Base-by-base conservation (phyloP, 2,797 vertebrate species). In the Syndactyla subalaris region DNA sequence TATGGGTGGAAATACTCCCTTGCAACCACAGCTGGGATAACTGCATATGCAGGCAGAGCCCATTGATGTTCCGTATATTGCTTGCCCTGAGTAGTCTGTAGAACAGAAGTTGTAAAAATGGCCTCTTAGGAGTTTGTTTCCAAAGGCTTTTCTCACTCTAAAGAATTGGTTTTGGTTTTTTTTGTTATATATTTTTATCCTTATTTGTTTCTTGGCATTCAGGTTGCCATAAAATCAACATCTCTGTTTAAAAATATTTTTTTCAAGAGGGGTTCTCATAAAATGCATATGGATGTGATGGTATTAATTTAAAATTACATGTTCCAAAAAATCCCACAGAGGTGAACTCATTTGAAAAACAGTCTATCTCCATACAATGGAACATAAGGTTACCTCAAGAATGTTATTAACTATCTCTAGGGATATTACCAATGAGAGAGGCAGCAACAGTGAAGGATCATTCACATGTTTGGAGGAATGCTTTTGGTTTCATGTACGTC, bases 141-240 rank as follows among this genome's bases (percentile, higher is more conserved):
- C 58, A 68, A 41, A 0, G 1, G n/a, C 23, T 94, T 89, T 92
- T 92, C 58, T 77, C 24, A 20, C n/a, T 85, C 4, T 36, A 76
- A 61, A 41, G 65, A 92, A 85, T 36, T 39, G 11, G 1, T 85
- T 79, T 93, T 68, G 18, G 14, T 4, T 79, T 87, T 27, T 68
- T 76, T 85, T 71, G 21, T 55, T 92, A 22, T 38, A 3, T 75
- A 48, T 84, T 92, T 94, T 92, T 85, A 66, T 76, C 65, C 24
- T 89, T 93, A 66, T 3, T 85, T 70, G 48, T 29, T 92, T 91
- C 39, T 85, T 94, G 91, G 70, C 51, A 51, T 62, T 92, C 34
- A 30, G 45, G 74, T 93, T 18, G 39, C 36, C 15, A 52, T 95
- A 96, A 97, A 96, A 93, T 94, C 72, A 96, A 46, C 76, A 86